Base-by-base conservation (phyloP, 2,888 invertebrate genomes). In the Eristalis intricaria region DNA sequence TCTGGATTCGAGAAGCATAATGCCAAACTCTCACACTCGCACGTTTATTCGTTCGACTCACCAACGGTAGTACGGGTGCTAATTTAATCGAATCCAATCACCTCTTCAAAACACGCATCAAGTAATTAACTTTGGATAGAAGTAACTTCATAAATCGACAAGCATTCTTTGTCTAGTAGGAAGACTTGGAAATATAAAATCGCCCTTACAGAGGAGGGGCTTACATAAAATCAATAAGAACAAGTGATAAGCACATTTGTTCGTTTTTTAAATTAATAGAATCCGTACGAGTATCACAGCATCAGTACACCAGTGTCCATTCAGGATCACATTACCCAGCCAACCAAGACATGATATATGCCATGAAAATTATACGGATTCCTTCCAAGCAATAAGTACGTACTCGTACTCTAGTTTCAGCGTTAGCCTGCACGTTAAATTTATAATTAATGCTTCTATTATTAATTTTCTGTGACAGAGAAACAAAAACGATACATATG, bases 361-460 rank as follows among this genome's bases (percentile, higher is more conserved):
- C 32, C 26, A 65, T 56, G 61, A 60, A 74, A 58, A 75, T 84
- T 84, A 76, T 84, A 84, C 63, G 81, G 84, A 81, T 84, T 84
- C 84, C 80, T 64, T 73, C 19, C 63, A 10, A 68, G 56, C 32
- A 75, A 40, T 71, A 65, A 22, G 11, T 29, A 43, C 32, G 32
- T 32, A 32, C 32, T 10, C 43, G 29, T 58, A 64, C 29, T 71
- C 26, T 60, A 60, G 65, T 65, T 69, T 76, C 58, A 60, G 60
- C 61, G 69, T 63, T 60, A 43, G 32, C 43, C 66, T 38, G 38
- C 58, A 10, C 26, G 56, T 69, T 64, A 82, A 77, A 69, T 85
- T 85, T 82, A 77, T 68, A 82, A 82, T 73, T 73, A 77, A 74
- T 85, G 82, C 58, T 64, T 65, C 63, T 66, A 81, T 81, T 85